Conservation (phyloP, 1,140 invertebrate species). For the Nixonia krombeini region DNA sequence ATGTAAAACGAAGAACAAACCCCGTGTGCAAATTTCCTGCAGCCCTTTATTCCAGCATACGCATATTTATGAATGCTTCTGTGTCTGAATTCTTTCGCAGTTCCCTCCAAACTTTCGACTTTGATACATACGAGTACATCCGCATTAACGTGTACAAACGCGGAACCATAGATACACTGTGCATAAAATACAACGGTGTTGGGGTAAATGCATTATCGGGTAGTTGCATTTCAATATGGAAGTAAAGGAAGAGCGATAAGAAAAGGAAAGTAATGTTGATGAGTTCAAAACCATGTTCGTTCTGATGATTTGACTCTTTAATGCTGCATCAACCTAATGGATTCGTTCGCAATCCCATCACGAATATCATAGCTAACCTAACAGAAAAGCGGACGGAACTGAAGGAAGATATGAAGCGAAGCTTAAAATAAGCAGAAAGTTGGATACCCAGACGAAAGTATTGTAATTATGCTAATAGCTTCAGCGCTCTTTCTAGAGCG, state of each 20-base stretch:
- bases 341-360: constrained; percentile 66
- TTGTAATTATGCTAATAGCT: constrained; percentile 73
- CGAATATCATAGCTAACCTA: constrained; percentile 58
- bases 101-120: constrained; percentile 40
- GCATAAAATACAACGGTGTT: no score
- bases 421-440: constrained; percentile 70
- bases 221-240: no score
- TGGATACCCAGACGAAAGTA: constrained; percentile 65
- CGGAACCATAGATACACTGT: background rate
- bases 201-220: no score
- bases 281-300: constrained; percentile 54
- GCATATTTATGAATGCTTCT: constrained; percentile 39
- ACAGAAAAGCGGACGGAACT: constrained; percentile 50
- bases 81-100: constrained; percentile 29
- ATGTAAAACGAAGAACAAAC: constrained; percentile 27
- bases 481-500: constrained; percentile 55
- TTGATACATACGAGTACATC: constrained; percentile 40
- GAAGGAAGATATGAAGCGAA: constrained; percentile 50
- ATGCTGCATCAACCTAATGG: constrained; percentile 68
- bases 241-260: constrained; percentile 20
- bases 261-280: constrained; percentile 40
- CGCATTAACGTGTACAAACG: constrained; percentile 22
- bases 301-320: constrained; percentile 62
- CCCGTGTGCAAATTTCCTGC: constrained; percentile 40
- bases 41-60: constrained; percentile 30